phyloP scores from a whole-genome alignment of 2,888 invertebrate genomes.

The Lepeophtheirus nordmannii region DNA sequence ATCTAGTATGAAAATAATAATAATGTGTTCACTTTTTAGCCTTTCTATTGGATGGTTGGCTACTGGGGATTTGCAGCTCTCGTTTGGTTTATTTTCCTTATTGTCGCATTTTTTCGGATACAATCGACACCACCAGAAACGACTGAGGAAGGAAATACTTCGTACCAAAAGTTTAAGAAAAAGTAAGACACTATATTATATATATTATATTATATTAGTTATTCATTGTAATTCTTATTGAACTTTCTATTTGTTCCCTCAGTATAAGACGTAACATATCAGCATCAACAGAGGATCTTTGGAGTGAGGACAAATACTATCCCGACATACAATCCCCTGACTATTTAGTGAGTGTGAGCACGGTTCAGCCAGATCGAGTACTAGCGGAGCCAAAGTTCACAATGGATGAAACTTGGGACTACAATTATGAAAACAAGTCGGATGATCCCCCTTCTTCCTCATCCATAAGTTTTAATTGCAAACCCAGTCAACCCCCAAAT shows the following conservation, averaged over 20 bases:
- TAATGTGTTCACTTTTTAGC: not conserved
- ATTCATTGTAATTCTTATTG: not conserved
- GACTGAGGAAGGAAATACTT: not conserved
- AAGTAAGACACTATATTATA: not conserved
- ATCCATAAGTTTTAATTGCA: not conserved
- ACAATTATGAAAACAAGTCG: not conserved
- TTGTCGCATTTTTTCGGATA: not conserved
- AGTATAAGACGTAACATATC: not conserved
- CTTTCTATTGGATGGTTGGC: not conserved
- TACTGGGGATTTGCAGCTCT: not conserved
- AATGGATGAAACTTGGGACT: not conserved
- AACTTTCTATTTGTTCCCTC: not conserved
- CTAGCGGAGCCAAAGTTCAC: not conserved
- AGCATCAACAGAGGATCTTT: not conserved
- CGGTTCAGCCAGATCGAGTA: not conserved
- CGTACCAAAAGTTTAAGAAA: not conserved
- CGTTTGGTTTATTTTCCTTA: not conserved
- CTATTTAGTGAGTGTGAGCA: not conserved
- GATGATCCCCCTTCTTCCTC: not conserved
- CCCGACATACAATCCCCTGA: not conserved
- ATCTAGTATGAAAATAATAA: too few relatives aligned
- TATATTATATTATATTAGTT: too few relatives aligned
- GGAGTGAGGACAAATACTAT: not conserved
- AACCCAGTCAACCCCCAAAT: not conserved
- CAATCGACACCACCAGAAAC: not conserved